phyloP scores from a whole-genome alignment of 2,888 invertebrate genomes.

The Yponomeuta evonymella region DNA sequence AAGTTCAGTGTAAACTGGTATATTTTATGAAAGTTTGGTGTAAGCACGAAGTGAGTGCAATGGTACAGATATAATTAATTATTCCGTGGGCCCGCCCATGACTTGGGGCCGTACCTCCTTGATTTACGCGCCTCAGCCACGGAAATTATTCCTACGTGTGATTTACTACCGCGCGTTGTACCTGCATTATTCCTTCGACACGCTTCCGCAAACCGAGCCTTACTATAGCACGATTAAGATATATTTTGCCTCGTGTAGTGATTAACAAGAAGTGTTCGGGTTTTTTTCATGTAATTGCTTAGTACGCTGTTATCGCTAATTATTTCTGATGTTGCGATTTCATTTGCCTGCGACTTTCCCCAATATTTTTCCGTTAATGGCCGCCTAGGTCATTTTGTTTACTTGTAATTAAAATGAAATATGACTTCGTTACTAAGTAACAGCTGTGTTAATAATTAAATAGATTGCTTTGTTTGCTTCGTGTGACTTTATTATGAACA shows the following conservation, averaged over 20 bases:
- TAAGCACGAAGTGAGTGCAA: neutral
- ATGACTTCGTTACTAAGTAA: neutral
- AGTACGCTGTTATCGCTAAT: neutral
- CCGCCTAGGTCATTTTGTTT: neutral
- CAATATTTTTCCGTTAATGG: neutral
- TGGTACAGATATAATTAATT: neutral
- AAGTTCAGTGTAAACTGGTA: neutral
- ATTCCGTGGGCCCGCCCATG: neutral
- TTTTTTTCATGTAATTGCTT: neutral
- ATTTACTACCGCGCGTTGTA: slow-evolving; percentile 54
- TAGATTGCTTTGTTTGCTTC: neutral
- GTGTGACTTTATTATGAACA: too few relatives aligned
- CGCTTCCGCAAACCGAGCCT: neutral
- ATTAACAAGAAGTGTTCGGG: neutral
- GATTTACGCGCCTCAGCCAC: slow-evolving; percentile 41
- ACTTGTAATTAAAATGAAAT: neutral
- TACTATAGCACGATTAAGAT: neutral
- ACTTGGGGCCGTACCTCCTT: slow-evolving; percentile 20
- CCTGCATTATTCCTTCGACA: slow-evolving; percentile 37
- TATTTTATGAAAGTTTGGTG: neutral
- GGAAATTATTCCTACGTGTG: slow-evolving; percentile 57
- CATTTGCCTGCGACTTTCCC: neutral
- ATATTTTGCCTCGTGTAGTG: neutral
- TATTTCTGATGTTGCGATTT: slow-evolving; percentile 5
- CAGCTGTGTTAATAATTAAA: neutral